These are phyloP conservation scores for Capreolus pygargus DNA, from an alignment of 2,113 vertebrate genomes.

Conservation along the genomic window DNA sequence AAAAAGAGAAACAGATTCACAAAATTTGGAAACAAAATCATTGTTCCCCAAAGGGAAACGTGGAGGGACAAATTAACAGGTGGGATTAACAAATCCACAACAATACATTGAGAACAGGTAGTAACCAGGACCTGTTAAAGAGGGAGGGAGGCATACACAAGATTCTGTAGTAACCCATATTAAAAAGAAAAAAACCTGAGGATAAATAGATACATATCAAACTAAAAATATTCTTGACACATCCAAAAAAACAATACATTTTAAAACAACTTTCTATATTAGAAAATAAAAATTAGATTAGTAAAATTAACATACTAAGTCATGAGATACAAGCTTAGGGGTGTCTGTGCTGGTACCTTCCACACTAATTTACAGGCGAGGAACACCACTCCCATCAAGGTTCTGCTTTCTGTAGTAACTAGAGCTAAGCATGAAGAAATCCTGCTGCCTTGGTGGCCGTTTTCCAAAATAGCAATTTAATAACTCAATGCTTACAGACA, in stretches of 20 bases:
- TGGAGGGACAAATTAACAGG: not conserved
- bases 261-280: not conserved
- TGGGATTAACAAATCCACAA: not conserved
- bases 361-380: not conserved
- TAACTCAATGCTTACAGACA: not conserved
- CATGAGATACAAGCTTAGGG: not conserved
- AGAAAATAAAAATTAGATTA: not conserved
- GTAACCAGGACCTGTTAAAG: not conserved
- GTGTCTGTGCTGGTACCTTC: not conserved
- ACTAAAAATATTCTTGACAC: not conserved
- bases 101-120: not conserved
- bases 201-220: not conserved
- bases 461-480: not conserved
- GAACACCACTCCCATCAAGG: not conserved
- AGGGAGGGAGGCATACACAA: not conserved
- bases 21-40: not conserved
- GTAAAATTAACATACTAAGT: not conserved
- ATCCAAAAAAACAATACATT: not conserved
- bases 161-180: not conserved
- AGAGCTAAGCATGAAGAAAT: not conserved
- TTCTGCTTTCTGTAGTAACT: not conserved
- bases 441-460: not conserved
- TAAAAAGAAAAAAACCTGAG: not conserved
- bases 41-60: not conserved
- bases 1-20: not conserved